A percentile compares a stretch with the other conserved stretches of the same genome.
phyloP scores from a whole-genome alignment of 1,140 invertebrate genomes.

The Aphidius gifuensis region DNA sequence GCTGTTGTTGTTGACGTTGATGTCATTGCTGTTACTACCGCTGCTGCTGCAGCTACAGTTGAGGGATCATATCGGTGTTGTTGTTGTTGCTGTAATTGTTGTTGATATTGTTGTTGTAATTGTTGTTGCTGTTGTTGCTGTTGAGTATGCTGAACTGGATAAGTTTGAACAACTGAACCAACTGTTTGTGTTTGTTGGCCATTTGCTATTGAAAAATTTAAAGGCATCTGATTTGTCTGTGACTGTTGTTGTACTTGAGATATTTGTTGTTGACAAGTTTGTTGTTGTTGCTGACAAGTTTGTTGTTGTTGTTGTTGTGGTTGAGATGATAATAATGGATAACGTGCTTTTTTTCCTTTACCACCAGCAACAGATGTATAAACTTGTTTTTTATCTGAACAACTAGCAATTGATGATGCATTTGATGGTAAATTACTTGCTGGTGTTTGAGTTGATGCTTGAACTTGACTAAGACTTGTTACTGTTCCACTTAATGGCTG shows the following conservation, averaged over 20 bases:
- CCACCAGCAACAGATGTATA: constrained; percentile 42
- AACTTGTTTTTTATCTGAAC: constrained; percentile 47
- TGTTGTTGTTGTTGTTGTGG: constrained; percentile 26
- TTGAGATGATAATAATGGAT: constrained; percentile 53
- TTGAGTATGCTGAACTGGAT: constrained; percentile 16
- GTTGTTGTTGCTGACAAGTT: constrained; percentile 30
- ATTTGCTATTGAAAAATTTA: constrained; percentile 29
- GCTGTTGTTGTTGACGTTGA: no score
- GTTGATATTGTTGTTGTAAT: no score
- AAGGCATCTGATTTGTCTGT: constrained; percentile 52
- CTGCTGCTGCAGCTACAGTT: no score
- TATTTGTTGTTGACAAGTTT: constrained; percentile 25
- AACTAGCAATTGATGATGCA: constrained; percentile 30
- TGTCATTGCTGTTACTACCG: no score
- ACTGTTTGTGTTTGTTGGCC: constrained; percentile 27
- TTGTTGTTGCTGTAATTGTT: no score
- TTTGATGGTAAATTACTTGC: constrained; percentile 45
- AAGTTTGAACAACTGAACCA: constrained; percentile 34
- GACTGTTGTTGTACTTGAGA: constrained; percentile 39
- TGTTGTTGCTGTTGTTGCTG: no score
- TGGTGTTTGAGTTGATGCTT: constrained; percentile 62
- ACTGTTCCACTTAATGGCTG: constrained; percentile 22
- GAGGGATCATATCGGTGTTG: no score
- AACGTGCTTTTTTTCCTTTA: constrained; percentile 48
- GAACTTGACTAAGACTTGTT: constrained; percentile 50